Percentiles rank a stretch among this genome's conserved stretches.
phyloP scores from a whole-genome alignment of 2,797 vertebrate genomes.

The Botia kubotai region DNA sequence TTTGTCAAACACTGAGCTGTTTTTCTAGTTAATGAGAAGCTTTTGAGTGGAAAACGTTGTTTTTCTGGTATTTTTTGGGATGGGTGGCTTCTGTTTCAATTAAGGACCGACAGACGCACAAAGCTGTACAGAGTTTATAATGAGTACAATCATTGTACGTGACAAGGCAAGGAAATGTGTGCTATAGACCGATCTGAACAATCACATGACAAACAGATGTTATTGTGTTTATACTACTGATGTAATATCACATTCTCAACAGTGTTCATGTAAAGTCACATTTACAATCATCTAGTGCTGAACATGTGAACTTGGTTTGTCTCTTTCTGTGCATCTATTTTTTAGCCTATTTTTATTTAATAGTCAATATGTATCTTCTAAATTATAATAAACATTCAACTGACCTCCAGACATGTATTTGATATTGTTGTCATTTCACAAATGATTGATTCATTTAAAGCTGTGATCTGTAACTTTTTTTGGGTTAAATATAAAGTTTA shows the following conservation, averaged over 20 bases:
- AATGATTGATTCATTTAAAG: too few relatives aligned
- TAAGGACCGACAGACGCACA: neutral
- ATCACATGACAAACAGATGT: slow-evolving; percentile 4
- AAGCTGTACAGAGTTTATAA: neutral
- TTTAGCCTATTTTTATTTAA: slow-evolving; percentile 72
- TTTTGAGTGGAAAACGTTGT: slow-evolving; percentile 8
- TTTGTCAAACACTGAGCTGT: slow-evolving; percentile 25
- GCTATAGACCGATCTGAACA: slow-evolving; percentile 23
- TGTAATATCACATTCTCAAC: slow-evolving; percentile 26
- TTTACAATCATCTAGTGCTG: slow-evolving; percentile 68
- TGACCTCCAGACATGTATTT: slow-evolving; percentile 51
- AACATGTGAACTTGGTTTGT: slow-evolving; percentile 66
- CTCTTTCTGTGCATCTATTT: slow-evolving; percentile 74
- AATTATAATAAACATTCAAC: slow-evolving; percentile 78
- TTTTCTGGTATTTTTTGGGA: neutral
- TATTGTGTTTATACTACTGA: slow-evolving; percentile 27
- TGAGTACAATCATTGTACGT: slow-evolving; percentile 3
- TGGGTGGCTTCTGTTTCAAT: slow-evolving; percentile 20
- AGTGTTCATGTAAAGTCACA: slow-evolving; percentile 23
- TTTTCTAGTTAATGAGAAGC: slow-evolving; percentile 13
- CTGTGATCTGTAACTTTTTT: too few relatives aligned
- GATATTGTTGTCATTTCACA: neutral
- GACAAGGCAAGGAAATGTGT: slow-evolving; percentile 1
- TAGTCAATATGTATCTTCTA: slow-evolving; percentile 72
- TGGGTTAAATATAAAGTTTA: too few relatives aligned